Evolutionary conservation across 2,888 invertebrate species (phyloP).

Genomic region (Neria commutata): DNA sequence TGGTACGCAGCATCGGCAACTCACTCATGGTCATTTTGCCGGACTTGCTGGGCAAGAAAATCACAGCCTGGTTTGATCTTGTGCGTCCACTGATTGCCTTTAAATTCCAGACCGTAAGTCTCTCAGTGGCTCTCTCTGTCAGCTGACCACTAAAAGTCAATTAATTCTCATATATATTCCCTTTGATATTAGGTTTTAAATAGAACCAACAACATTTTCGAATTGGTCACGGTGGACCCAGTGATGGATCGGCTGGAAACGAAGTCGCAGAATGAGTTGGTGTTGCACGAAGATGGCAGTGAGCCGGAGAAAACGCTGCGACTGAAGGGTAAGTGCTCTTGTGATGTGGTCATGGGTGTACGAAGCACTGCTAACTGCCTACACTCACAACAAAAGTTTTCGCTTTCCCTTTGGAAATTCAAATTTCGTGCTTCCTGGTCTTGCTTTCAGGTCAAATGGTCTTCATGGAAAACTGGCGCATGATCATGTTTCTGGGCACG

Average conservation of each 20-base stretch:
- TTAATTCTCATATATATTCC: background rate
- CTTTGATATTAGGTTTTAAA: constrained; percentile 76
- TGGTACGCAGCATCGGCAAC: constrained; percentile 87
- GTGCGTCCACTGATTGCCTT: constrained; percentile 92
- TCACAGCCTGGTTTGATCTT: constrained; percentile 90
- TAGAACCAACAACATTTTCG: constrained; percentile 96
- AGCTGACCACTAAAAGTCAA: background rate
- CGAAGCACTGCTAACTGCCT: background rate
- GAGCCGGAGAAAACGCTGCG: constrained; percentile 77
- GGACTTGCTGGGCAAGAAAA: constrained; percentile 84
- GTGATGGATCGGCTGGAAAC: constrained; percentile 72
- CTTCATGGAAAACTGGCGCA: constrained; percentile 97
- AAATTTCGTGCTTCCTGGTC: background rate
- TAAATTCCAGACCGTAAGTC: constrained; percentile 89
- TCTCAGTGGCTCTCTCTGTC: background rate
- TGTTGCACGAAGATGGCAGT: constrained; percentile 67
- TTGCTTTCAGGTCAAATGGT: constrained; percentile 88
- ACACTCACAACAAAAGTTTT: background rate
- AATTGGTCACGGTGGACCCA: constrained; percentile 86
- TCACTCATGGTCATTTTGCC: constrained; percentile 88
- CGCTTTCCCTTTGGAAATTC: background rate
- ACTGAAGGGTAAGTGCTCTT: constrained; percentile 72
- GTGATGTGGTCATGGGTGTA: background rate
- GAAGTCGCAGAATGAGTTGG: constrained; percentile 64
- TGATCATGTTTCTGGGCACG: constrained; percentile 96